Evolutionary conservation across 2,888 invertebrate genomes (phyloP), one percentile per base, ranked within the genome.

Genomic region (Anorthoa munda): DNA sequence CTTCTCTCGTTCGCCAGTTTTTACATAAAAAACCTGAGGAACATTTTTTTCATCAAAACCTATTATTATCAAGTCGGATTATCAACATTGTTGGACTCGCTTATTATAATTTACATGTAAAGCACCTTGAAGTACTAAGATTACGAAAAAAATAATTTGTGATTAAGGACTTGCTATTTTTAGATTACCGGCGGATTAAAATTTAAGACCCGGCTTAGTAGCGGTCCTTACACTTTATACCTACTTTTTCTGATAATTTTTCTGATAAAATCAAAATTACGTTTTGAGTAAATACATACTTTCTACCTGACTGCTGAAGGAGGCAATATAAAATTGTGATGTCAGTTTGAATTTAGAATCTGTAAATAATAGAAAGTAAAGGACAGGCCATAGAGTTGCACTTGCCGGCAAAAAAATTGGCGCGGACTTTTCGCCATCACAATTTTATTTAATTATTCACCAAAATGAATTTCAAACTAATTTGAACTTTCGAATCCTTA

Each of bases 331-430:
- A 26, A 26, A 26, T 26, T 26, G 26, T 4, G 13, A 17, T 31
- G 23, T 0, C 31, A 17, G 12, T 71, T 46, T 45, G 3, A 71
- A 58, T 39, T 50, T 13, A 12, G 48, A 64, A 64, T 39, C 9
- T 72, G 17, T 56, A 50, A 71, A 23, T 69, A 45, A 15, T 46
- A 75, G 31, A 48, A 69, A 68, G 15, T 31, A 75, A 50, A 55
- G 48, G 68, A 53, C 23, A 70, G 46, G 66, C 68, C 17, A 75
- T 12, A 31, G n/a, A 15, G 53, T 59, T 61, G 53, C 56, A 66
- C 55, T 83, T 66, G 58, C 17, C 15, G 3, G n/a, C n/a, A 59
- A 72, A 81, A 82, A 80, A 81, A 68, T 39, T 72, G 72, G 75
- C 69, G 75, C 63, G 59, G 59, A 50, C 67, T 75, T 70, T 67